A percentile compares a stretch with the other conserved stretches of the same genome.
Conservation (phyloP, 2,888 invertebrate genomes). For the Brenthis hecate region DNA sequence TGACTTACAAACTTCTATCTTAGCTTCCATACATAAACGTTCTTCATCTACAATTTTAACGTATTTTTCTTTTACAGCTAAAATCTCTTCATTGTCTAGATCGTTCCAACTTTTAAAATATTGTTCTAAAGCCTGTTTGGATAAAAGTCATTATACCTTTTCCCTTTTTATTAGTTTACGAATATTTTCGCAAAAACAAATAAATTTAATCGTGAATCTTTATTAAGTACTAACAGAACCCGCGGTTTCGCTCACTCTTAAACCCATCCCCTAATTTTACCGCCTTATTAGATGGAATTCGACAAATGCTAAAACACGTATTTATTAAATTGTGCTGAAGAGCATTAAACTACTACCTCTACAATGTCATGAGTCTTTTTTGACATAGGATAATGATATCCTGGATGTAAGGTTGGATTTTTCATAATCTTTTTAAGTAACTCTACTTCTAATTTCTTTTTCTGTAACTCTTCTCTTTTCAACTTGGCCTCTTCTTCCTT, state of each 20-base stretch:
- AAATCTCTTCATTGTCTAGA: slow-evolving; percentile 48
- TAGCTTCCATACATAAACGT: slow-evolving; percentile 51
- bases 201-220: no score
- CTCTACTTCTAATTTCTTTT: slow-evolving; percentile 51
- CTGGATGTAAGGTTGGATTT: slow-evolving; percentile 65
- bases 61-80: slow-evolving; percentile 55
- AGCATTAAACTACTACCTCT: slow-evolving; percentile 43
- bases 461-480: slow-evolving; percentile 52
- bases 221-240: no score
- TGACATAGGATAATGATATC: slow-evolving; percentile 60
- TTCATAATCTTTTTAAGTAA: slow-evolving; percentile 63
- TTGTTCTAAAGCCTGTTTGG: slow-evolving; percentile 48
- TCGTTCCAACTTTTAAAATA: slow-evolving; percentile 57
- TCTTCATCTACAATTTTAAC: slow-evolving; percentile 48
- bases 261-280: no score
- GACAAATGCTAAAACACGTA: no score
- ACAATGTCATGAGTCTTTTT: slow-evolving; percentile 50
- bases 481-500: slow-evolving; percentile 48
- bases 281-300: no score
- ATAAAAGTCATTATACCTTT: neutral
- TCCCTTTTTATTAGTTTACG: no score
- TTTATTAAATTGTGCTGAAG: no score
- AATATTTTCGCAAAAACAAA: no score
- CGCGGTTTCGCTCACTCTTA: no score
- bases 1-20: slow-evolving; percentile 49